A percentile compares a stretch with the other conserved stretches of the same genome.
phyloP scores from a whole-genome alignment of 2,113 vertebrate genomes.

The Nyctibius bracteatus region DNA sequence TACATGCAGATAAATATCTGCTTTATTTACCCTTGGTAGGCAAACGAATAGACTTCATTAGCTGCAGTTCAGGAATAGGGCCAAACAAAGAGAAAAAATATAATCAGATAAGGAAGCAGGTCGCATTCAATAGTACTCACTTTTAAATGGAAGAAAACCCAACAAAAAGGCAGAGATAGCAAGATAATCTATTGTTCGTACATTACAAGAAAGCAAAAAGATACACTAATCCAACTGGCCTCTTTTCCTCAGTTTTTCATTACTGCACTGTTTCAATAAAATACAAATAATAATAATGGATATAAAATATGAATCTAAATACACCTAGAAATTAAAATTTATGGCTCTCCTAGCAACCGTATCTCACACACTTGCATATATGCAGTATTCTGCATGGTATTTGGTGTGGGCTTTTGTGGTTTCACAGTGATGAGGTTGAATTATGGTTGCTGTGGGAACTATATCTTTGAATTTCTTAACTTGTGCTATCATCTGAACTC shows the following conservation, averaged over 20 bases:
- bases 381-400: neutral
- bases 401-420: slow-evolving; percentile 23
- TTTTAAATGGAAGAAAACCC: neutral
- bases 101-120: neutral
- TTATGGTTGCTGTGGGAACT: slow-evolving; percentile 69
- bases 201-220: neutral
- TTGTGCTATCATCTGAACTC: slow-evolving; percentile 28
- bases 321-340: slow-evolving; percentile 21
- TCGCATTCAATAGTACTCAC: neutral
- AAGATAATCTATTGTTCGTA: neutral
- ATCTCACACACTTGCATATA: slow-evolving; percentile 3
- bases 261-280: neutral
- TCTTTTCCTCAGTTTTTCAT: neutral
- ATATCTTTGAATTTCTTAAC: slow-evolving; percentile 39
- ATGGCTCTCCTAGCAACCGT: slow-evolving; percentile 39
- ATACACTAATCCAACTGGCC: neutral
- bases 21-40: neutral
- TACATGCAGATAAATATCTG: neutral
- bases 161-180: neutral
- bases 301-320: neutral
- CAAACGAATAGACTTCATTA: neutral
- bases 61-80: neutral
- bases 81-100: neutral
- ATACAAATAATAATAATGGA: neutral
- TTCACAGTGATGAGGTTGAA: slow-evolving; percentile 32